Conservation (phyloP, 2,797 vertebrate species). For the Fratercula arctica region DNA sequence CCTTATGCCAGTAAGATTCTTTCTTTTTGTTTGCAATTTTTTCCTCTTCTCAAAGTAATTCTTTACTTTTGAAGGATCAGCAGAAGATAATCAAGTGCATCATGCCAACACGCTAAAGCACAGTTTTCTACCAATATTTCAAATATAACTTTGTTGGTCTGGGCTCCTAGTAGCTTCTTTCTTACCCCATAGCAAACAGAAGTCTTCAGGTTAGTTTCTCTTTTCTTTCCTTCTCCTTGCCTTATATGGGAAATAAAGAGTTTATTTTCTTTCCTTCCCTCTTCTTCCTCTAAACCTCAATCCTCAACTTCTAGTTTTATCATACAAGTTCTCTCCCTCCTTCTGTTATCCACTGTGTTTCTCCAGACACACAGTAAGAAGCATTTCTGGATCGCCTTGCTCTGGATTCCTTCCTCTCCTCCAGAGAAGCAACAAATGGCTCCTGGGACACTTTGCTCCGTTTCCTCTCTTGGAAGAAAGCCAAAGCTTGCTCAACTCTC, state of each 20-base stretch:
- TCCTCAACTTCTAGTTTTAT: not conserved
- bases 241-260: not conserved
- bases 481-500: conserved; percentile 29
- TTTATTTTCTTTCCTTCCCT: not conserved
- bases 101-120: not conserved
- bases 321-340: not conserved
- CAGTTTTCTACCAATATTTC: not conserved
- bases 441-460: not conserved
- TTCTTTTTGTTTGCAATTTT: not conserved
- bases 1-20: not conserved
- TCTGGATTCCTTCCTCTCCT: not conserved
- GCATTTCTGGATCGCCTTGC: not conserved
- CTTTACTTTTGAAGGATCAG: not conserved
- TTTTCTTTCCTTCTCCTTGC: not conserved
- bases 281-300: not conserved
- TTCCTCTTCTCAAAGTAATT: not conserved
- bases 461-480: conserved; percentile 31
- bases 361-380: not conserved
- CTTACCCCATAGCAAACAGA: not conserved
- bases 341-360: not conserved
- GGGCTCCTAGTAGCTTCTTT: not conserved
- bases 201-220: conserved; percentile 22
- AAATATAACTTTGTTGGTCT: not conserved
- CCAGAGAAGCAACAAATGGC: not conserved
- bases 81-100: not conserved